Evolutionary conservation across 2,888 invertebrate genomes (phyloP), one percentile per base, ranked within the genome.

Genomic region (Trypoxylon attenuatum): DNA sequence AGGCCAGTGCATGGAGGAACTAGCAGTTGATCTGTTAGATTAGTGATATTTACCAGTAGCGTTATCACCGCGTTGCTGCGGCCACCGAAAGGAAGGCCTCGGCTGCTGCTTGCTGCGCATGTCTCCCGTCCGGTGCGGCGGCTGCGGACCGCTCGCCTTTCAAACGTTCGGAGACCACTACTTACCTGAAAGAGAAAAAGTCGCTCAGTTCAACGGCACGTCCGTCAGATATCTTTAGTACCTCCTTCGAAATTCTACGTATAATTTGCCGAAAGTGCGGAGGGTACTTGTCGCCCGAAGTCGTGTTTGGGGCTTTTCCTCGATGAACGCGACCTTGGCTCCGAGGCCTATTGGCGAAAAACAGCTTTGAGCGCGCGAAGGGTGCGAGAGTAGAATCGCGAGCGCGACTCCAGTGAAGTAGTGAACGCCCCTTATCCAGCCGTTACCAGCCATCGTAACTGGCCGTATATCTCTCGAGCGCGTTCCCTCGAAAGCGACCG

Each of bases 21-120:
- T 33, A 33, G 13, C 13, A 38, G 29, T 50, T 62, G 39, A 59
- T 39, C 47, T 60, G 49, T 56, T 68, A 58, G 52, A 54, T 66
- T 57, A 67, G 52, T 64, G 33, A 83, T 87, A 86, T 86, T 87
- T 87, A 87, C 87, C 87, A 84, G 86, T 85, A 81, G 85, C 91
- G 89, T 91, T 91, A 88, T 91, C 91, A 88, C 90, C 90, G 83
- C 90, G 88, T 88, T 89, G 90, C 78, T 87, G 87, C 84, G 90
- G 90, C 91, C 91, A 91, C 87, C 91, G 91, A 87, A 91, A 91
- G 82, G 91, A 91, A 74, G 91, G 92, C 86, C 91, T 90, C 84
- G 91, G 92, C 88, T 91, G 91, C 88, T 91, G 92, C 89, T 91
- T 92, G 87, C 91, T 91, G 88, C 91, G 91, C 91, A 92, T 92